These are phyloP conservation scores for Apis laboriosa DNA, from an alignment of 1,140 invertebrate species.

Conservation along the genomic window DNA sequence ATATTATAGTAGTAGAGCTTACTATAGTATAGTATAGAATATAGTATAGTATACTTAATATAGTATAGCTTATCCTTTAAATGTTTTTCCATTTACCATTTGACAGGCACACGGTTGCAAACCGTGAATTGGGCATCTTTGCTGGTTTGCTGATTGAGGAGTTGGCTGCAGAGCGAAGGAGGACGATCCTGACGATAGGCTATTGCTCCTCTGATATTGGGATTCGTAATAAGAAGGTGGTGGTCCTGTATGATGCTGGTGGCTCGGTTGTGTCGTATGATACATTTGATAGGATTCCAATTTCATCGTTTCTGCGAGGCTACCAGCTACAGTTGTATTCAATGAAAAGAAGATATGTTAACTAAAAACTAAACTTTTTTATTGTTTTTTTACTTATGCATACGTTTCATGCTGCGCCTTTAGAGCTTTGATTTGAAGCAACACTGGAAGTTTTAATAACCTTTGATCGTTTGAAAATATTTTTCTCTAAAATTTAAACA, in stretches of 20 bases:
- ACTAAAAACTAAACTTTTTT: background rate
- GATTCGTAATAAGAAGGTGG: conserved; percentile 80
- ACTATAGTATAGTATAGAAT: no score
- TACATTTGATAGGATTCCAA: conserved; percentile 84
- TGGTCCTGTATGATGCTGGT: conserved; percentile 81
- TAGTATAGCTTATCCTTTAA: background rate
- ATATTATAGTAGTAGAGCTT: no score
- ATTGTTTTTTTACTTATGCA: background rate
- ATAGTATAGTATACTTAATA: no score
- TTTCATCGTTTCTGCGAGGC: conserved; percentile 93
- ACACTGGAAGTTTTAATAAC: background rate
- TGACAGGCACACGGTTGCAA: conserved; percentile 84
- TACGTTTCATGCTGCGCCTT: background rate
- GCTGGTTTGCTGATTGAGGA: conserved; percentile 73
- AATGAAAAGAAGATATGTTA: conserved; percentile 13
- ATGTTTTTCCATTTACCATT: conserved; percentile 68
- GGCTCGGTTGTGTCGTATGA: conserved; percentile 73
- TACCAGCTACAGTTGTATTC: conserved; percentile 83
- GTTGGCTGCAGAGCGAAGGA: conserved; percentile 80
- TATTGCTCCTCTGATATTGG: conserved; percentile 78
- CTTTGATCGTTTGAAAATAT: background rate
- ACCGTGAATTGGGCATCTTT: conserved; percentile 84
- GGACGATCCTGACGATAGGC: conserved; percentile 77
- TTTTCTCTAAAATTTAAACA: background rate
- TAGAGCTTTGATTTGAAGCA: background rate